phyloP scores from a whole-genome alignment of 53 echinoderm and acorn worm species.

The Apostichopus leukothele region DNA sequence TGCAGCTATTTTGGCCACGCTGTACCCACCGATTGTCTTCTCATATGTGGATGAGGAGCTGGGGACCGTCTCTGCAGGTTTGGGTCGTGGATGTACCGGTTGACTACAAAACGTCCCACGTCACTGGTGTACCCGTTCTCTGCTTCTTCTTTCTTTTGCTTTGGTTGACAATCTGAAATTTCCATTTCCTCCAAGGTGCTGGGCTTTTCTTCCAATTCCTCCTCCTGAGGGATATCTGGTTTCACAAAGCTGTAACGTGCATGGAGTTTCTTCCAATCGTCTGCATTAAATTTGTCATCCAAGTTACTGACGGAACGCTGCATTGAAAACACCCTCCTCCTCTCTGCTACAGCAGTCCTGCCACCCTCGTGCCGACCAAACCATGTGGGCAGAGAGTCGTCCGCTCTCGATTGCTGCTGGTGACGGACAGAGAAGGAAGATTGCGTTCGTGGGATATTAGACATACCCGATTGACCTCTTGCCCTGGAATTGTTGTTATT shows the following conservation, averaged over 20 bases:
- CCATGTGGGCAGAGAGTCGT: background rate
- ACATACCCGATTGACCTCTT: background rate
- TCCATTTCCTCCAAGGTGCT: background rate
- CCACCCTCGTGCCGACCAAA: background rate
- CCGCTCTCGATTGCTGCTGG: background rate
- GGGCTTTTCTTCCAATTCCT: background rate
- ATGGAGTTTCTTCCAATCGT: slow-evolving; percentile 36
- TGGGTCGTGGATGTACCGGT: slow-evolving; percentile 18
- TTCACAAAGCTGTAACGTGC: slow-evolving; percentile 32
- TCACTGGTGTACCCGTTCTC: background rate
- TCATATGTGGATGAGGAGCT: slow-evolving; percentile 18
- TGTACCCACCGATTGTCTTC: slow-evolving; percentile 1
- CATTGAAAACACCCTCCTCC: slow-evolving; percentile 9
- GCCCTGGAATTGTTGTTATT: slow-evolving; percentile 40
- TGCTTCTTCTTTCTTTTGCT: background rate
- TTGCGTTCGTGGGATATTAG: background rate
- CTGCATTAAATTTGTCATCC: slow-evolving; percentile 39
- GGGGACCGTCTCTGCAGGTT: slow-evolving; percentile 10
- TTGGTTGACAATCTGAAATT: background rate
- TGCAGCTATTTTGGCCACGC: slow-evolving; percentile 16
- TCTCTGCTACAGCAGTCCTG: background rate
- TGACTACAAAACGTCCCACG: slow-evolving; percentile 20
- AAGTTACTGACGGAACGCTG: slow-evolving; percentile 26
- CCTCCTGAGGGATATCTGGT: background rate
- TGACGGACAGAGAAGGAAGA: background rate